Evolutionary conservation across 2,888 invertebrate genomes (phyloP).

Genomic region (Calliphora vomitoria): DNA sequence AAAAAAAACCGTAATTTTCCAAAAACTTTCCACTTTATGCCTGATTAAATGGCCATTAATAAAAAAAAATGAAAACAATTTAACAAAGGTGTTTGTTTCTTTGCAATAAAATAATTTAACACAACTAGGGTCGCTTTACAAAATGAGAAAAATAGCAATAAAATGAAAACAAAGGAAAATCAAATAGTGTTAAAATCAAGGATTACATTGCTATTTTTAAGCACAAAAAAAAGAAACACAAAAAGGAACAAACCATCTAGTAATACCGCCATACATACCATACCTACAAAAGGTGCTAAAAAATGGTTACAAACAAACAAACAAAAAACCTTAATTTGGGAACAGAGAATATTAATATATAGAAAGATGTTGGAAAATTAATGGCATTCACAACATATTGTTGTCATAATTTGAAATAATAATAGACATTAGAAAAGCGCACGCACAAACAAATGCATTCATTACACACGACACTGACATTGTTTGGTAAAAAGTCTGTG

Average conservation of each 20-base stretch:
- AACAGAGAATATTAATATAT: constrained; percentile 1
- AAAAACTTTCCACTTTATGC: constrained; percentile 37
- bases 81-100: constrained; percentile 12
- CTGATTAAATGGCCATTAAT: constrained; percentile 30
- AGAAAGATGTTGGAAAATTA: constrained; percentile 48
- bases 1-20: background rate
- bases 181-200: constrained; percentile 69
- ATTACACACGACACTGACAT: constrained; percentile 57
- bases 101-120: background rate
- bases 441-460: constrained; percentile 46
- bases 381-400: constrained; percentile 62
- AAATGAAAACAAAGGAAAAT: constrained; percentile 34
- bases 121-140: background rate
- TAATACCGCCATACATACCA: background rate
- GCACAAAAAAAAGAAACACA: background rate
- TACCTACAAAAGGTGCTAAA: constrained; percentile 54
- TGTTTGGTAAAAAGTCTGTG: background rate
- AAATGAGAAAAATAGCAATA: background rate
- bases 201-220: constrained; percentile 60
- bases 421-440: constrained; percentile 64
- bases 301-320: constrained; percentile 16
- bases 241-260: constrained; percentile 26
- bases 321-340: background rate
- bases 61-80: background rate
- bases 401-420: constrained; percentile 69